Evolutionary conservation across 1,140 invertebrate species (phyloP), one percentile per base, ranked within the genome.

Genomic region (Drosophila nigrodunni): DNA sequence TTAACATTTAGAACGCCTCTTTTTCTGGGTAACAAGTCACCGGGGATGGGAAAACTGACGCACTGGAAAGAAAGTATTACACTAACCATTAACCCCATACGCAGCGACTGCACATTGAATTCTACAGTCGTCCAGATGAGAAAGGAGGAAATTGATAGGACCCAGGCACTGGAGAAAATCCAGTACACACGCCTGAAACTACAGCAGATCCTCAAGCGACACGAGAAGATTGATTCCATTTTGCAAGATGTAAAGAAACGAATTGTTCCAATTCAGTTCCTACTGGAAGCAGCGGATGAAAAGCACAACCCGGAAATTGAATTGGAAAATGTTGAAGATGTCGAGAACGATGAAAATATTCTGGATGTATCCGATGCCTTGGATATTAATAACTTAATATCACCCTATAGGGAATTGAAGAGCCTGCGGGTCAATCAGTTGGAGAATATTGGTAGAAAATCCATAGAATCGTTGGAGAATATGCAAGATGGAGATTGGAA

Each of bases 191-290:
- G 74, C 3, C 18, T 49, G 1, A 74, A 62, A 18, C 25, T 77
- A 30, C 18, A 68, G 30, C 30, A 13, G 13, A 50, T 77, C 3
- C 3, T 62, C 7, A n/a, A 21, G 0, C 49, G 58, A 6, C 70
- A 68, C 10, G 64, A 68, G 37, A 57, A n/a, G 44, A 77, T 77
- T 7, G 57, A n/a, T 2, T 30, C 39, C 30, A 65, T 64, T 1
- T 6, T 75, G 25, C 7, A 39, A 44, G 47, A 46, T n/a, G 54
- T 50, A 0, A 57, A 54, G 8, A n/a, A 52, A 6, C 18, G 60
- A 4, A 15, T 72, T 5, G 34, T 25, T 15, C 52, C 60, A 2
- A 66, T 52, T 21, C 74, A 62, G 7, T 59, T 43, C 13, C 15
- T 66, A n/a, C 37, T 65, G 3, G 49, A n/a, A 6, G 49, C 52